Percentiles rank a stretch among this genome's conserved stretches.
Evolutionary conservation across 2,888 invertebrate species (phyloP).

Genomic region (Gnatocerus cornutus): DNA sequence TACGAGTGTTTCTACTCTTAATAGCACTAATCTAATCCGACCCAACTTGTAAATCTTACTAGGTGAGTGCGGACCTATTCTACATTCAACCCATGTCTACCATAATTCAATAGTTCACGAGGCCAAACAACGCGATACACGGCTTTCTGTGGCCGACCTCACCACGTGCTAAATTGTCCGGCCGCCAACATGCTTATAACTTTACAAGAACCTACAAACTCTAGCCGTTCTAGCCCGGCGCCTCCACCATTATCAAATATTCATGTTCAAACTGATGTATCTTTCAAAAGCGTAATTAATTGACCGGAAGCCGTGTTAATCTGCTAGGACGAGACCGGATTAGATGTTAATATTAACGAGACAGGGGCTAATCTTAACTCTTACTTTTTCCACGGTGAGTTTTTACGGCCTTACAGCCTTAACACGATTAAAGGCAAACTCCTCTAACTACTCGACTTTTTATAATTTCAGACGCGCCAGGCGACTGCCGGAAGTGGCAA

Average conservation of each 20-base stretch:
- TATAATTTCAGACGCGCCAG: background rate
- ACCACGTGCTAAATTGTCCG: constrained; percentile 45
- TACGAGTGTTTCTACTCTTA: constrained; percentile 26
- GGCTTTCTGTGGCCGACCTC: constrained; percentile 25
- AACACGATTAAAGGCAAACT: constrained; percentile 15
- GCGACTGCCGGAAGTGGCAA: constrained; percentile 13
- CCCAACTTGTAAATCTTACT: constrained; percentile 59
- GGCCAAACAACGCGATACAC: constrained; percentile 36
- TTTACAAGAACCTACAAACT: constrained; percentile 13
- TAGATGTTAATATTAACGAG: constrained; percentile 43
- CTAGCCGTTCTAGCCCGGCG: constrained; percentile 20
- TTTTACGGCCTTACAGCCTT: constrained; percentile 13
- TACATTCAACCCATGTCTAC: constrained; percentile 57
- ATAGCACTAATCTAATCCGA: constrained; percentile 59
- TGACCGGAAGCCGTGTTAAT: constrained; percentile 46
- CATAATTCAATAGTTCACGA: constrained; percentile 57
- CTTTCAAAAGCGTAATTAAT: constrained; percentile 46
- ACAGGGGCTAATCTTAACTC: constrained; percentile 30
- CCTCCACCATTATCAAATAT: constrained; percentile 45
- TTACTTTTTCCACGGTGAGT: constrained; percentile 17
- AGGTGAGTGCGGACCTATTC: constrained; percentile 51
- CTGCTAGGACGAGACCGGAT: constrained; percentile 38
- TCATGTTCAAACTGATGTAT: constrained; percentile 37
- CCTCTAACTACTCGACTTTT: constrained; percentile 8
- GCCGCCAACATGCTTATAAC: constrained; percentile 10